Conservation (phyloP, 1,140 invertebrate species). For the Schlechtendalia chinensis region DNA sequence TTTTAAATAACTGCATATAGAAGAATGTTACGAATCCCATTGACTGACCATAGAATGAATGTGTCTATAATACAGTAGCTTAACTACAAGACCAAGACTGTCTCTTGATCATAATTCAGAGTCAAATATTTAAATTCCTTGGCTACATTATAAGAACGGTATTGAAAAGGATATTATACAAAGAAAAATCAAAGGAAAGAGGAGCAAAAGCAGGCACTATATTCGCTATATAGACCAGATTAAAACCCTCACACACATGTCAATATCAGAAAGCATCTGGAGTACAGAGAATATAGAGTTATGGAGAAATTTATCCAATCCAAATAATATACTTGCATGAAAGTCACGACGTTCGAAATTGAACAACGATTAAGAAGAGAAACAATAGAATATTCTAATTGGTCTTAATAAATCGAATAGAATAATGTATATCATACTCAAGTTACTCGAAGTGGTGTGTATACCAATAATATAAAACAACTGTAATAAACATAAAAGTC, state of each 20-base stretch:
- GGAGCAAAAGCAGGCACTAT: not conserved
- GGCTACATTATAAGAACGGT: not conserved
- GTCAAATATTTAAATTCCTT: not conserved
- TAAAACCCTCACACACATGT: conserved; percentile 12
- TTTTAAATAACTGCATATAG: not conserved
- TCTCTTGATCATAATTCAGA: conserved; percentile 1
- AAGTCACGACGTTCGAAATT: not conserved
- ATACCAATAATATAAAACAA: too few relatives aligned
- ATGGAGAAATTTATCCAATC: conserved; percentile 9
- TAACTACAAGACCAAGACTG: not conserved
- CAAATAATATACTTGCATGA: conserved; percentile 15
- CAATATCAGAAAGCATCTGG: not conserved
- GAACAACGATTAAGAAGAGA: not conserved
- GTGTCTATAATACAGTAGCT: conserved; percentile 3
- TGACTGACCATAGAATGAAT: not conserved
- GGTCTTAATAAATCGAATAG: too few relatives aligned
- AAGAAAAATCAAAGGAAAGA: conserved; percentile 3
- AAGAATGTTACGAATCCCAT: not conserved
- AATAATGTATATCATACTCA: too few relatives aligned
- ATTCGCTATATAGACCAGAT: conserved; percentile 18
- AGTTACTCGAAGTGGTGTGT: too few relatives aligned
- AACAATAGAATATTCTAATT: not conserved
- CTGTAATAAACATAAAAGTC: too few relatives aligned
- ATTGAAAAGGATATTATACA: conserved; percentile 2
- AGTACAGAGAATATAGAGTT: not conserved